A percentile compares a stretch with the other conserved stretches of the same genome.
Evolutionary conservation across 2,888 invertebrate species (phyloP).

Genomic region (Iphiclides podalirius): DNA sequence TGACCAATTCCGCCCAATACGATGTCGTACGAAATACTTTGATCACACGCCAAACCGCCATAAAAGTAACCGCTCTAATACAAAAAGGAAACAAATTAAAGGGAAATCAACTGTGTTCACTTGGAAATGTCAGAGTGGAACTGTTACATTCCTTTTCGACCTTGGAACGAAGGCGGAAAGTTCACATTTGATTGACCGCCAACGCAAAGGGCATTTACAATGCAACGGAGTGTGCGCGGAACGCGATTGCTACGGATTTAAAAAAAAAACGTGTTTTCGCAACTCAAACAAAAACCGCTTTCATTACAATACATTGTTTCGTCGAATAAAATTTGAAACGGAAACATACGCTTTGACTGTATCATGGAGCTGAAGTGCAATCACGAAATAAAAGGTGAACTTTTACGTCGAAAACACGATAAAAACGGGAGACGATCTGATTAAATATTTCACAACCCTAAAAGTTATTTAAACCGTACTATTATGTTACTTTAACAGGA

Average conservation of each 20-base stretch:
- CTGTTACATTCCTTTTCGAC: not conserved
- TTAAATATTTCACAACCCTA: not conserved
- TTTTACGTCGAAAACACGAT: not conserved
- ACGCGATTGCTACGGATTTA: conserved; percentile 1
- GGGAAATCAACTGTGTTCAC: conserved; percentile 13
- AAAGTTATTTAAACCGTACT: not conserved
- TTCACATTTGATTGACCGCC: not conserved
- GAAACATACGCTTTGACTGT: not conserved
- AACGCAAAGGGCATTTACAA: conserved; percentile 3
- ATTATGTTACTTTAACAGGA: too few relatives aligned
- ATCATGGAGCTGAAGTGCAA: not conserved
- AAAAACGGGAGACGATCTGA: not conserved
- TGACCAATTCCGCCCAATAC: conserved; percentile 5
- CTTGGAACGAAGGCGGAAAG: not conserved
- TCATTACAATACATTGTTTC: not conserved
- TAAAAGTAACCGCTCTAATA: conserved; percentile 10
- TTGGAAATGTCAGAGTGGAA: not conserved
- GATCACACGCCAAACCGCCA: conserved; percentile 14
- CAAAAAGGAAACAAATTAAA: conserved; percentile 14
- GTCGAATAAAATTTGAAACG: not conserved
- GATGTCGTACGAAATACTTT: conserved; percentile 11
- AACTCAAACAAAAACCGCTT: conserved; percentile 1
- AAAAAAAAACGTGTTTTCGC: not conserved
- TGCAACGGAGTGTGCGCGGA: conserved; percentile 10
- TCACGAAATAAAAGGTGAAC: not conserved